Percentiles rank a stretch among this genome's conserved stretches.
Evolutionary conservation across 2,797 vertebrate genomes (phyloP).

Genomic region (Lepus oiostolus): DNA sequence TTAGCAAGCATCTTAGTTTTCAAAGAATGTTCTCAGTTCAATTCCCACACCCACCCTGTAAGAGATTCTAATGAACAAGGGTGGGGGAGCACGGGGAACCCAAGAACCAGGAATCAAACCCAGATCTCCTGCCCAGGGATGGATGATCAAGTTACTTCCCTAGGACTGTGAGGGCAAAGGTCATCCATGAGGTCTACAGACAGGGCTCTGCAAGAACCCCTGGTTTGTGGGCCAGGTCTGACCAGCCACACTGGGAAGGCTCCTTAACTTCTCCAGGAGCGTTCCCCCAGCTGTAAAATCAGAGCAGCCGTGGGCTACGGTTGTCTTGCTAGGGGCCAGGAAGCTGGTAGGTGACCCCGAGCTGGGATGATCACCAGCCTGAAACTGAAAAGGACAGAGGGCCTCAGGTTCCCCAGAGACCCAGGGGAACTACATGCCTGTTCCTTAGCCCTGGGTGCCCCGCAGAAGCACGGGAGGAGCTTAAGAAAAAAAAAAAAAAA

Average conservation of each 20-base stretch:
- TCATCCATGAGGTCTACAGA: not conserved
- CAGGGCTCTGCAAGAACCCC: not conserved
- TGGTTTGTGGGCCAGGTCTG: not conserved
- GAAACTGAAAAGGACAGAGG: not conserved
- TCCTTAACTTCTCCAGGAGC: not conserved
- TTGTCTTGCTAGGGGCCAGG: not conserved
- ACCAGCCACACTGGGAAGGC: not conserved
- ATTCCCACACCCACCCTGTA: not conserved
- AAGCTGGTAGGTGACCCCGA: not conserved
- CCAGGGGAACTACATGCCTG: not conserved
- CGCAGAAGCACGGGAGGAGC: not conserved
- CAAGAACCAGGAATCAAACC: not conserved
- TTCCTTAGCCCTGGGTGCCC: not conserved
- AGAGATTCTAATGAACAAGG: not conserved
- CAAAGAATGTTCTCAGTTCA: not conserved
- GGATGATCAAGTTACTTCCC: not conserved
- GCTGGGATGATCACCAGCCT: not conserved
- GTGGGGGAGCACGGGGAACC: not conserved
- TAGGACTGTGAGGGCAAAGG: constrained; percentile 13
- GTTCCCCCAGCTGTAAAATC: not conserved
- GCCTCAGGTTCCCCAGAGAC: not conserved
- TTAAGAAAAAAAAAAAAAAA: not conserved
- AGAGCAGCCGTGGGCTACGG: not conserved
- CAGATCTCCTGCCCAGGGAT: constrained; percentile 8
- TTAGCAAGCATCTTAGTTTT: constrained; percentile 30